Evolutionary conservation across 2,888 invertebrate genomes (phyloP).

Genomic region (Trichacis sp.): DNA sequence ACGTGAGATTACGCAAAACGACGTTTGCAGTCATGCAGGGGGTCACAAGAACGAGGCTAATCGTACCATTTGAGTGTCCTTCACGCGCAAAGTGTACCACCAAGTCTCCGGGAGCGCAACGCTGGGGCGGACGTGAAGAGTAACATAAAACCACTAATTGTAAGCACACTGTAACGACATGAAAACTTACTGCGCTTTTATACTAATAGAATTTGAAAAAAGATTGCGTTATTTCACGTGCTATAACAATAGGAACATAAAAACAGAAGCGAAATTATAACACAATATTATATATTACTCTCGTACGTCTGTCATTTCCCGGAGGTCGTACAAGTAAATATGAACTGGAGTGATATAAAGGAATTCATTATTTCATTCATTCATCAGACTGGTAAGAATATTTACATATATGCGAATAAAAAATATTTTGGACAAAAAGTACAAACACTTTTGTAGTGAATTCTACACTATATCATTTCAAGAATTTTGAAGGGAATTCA

Average conservation of each 20-base stretch:
- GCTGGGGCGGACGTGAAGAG: background rate
- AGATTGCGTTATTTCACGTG: background rate
- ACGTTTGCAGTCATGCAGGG: conserved; percentile 33
- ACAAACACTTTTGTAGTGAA: too few species aligned
- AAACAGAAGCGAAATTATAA: background rate
- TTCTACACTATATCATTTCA: too few species aligned
- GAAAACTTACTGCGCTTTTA: background rate
- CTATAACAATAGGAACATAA: background rate
- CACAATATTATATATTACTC: background rate
- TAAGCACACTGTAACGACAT: background rate
- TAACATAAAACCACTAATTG: background rate
- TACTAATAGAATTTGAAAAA: background rate
- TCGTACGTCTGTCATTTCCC: too few species aligned
- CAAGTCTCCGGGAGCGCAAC: conserved; percentile 4
- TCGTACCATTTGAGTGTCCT: conserved; percentile 37
- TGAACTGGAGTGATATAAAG: too few species aligned
- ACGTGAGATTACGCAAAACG: conserved; percentile 39
- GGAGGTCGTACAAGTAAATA: too few species aligned
- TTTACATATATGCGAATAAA: too few species aligned
- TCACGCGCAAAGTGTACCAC: conserved; percentile 20
- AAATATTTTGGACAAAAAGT: too few species aligned
- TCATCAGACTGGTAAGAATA: too few species aligned
- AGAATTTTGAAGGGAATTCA: too few species aligned
- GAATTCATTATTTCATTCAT: too few species aligned
- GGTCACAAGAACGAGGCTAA: conserved; percentile 33